Conservation (phyloP, 2,888 invertebrate genomes). For the Lochmaea crataegi region DNA sequence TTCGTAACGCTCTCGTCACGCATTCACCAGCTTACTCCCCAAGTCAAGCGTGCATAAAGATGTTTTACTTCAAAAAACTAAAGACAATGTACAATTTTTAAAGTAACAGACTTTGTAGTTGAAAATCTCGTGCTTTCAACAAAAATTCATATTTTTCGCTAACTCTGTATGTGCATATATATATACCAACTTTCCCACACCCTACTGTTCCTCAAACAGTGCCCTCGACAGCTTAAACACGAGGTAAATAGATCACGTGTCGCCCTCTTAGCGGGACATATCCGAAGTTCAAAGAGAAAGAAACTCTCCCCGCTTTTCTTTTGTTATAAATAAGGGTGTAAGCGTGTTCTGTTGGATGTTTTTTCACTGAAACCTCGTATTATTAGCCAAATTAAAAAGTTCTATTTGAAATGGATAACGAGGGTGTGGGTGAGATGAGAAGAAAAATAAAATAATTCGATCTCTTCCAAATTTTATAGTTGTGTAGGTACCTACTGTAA, state of each 20-base stretch:
- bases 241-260: constrained; percentile 51
- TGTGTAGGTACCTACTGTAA: neutral
- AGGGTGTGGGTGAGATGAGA: neutral
- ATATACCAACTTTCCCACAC: constrained; percentile 43
- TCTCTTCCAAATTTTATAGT: no score
- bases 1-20: no score
- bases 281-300: constrained; percentile 30
- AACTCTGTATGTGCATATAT: no score
- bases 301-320: constrained; percentile 28
- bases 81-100: no score
- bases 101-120: no score
- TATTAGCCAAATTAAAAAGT: constrained; percentile 51
- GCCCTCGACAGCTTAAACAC: constrained; percentile 45
- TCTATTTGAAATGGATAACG: constrained; percentile 22
- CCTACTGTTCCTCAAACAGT: constrained; percentile 27
- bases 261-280: constrained; percentile 49
- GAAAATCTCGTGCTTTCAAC: no score
- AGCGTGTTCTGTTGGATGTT: constrained; percentile 42
- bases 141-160: no score
- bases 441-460: no score
- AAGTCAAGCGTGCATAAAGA: no score
- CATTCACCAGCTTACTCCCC: no score
- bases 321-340: constrained; percentile 36
- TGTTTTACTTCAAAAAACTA: no score
- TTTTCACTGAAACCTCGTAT: constrained; percentile 45